Conservation (phyloP, 2,888 invertebrate genomes). For the Mythimna vitellina region DNA sequence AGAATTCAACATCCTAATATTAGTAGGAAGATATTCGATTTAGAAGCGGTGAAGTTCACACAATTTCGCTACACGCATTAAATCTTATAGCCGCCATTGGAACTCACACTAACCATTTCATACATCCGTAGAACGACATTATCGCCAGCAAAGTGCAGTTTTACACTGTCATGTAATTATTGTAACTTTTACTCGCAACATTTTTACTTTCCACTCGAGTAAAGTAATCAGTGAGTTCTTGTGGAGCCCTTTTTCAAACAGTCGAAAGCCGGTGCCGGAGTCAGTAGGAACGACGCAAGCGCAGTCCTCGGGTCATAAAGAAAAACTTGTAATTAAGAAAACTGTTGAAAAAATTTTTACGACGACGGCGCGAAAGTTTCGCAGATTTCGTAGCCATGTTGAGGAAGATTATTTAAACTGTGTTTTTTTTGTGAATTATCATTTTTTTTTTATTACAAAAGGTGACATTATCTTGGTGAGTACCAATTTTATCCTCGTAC, state of each 20-base stretch:
- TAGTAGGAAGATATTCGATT: too few species aligned
- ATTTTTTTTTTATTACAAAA: neutral
- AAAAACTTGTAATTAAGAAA: slow-evolving; percentile 62
- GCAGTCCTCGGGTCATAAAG: slow-evolving; percentile 57
- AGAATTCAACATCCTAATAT: neutral
- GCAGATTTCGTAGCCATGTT: neutral
- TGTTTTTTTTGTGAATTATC: slow-evolving; percentile 30
- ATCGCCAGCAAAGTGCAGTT: slow-evolving; percentile 53
- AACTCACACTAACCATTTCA: slow-evolving; percentile 21
- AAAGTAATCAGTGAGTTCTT: slow-evolving; percentile 66
- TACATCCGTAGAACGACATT: slow-evolving; percentile 16
- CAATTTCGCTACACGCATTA: slow-evolving; percentile 7
- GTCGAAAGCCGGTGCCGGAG: slow-evolving; percentile 74
- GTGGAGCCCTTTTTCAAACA: slow-evolving; percentile 83
- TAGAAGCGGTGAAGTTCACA: neutral
- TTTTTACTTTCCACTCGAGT: slow-evolving; percentile 81
- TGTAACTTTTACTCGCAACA: slow-evolving; percentile 77
- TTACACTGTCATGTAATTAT: slow-evolving; percentile 68
- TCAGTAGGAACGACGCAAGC: slow-evolving; percentile 62
- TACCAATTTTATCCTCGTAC: slow-evolving; percentile 14
- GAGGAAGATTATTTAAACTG: neutral
- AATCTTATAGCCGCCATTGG: neutral
- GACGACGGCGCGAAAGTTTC: slow-evolving; percentile 13
- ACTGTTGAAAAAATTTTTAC: slow-evolving; percentile 12
- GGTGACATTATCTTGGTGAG: slow-evolving; percentile 35